Conservation (phyloP, 2,797 vertebrate species). For the Astyanax mexicanus region DNA sequence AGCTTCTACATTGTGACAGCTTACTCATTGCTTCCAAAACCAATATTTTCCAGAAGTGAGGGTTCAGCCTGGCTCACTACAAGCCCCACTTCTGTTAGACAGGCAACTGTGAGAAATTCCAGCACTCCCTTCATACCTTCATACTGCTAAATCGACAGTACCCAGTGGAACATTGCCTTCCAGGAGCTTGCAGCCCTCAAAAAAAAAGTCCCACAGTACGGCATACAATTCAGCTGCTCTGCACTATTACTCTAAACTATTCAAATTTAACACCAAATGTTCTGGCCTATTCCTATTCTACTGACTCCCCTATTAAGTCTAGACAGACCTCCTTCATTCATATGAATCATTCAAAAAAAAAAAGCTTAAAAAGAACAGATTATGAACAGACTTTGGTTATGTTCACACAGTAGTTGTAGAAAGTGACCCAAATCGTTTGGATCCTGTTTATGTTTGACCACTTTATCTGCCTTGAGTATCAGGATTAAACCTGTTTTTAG, state of each 20-base stretch:
- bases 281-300: neutral
- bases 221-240: neutral
- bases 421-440: no score
- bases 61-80: slow-evolving; percentile 46
- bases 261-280: neutral
- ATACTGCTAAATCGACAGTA: slow-evolving; percentile 33
- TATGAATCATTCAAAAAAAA: no score
- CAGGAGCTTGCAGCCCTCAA: slow-evolving; percentile 21
- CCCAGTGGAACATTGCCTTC: slow-evolving; percentile 30
- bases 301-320: neutral
- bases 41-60: slow-evolving; percentile 51
- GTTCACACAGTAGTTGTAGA: no score
- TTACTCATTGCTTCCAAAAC: slow-evolving; percentile 51
- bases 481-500: no score
- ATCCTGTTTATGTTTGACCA: no score
- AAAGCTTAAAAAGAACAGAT: no score
- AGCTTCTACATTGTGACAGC: slow-evolving; percentile 43
- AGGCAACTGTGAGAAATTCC: slow-evolving; percentile 49
- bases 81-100: slow-evolving; percentile 43
- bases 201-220: slow-evolving; percentile 7
- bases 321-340: neutral
- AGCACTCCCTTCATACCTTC: slow-evolving; percentile 34
- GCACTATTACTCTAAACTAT: neutral
- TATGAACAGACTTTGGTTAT: no score
- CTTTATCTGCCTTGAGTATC: no score